phyloP scores from a whole-genome alignment of 2,113 vertebrate species.

The Lepidiolamprologus cunningtoni region DNA sequence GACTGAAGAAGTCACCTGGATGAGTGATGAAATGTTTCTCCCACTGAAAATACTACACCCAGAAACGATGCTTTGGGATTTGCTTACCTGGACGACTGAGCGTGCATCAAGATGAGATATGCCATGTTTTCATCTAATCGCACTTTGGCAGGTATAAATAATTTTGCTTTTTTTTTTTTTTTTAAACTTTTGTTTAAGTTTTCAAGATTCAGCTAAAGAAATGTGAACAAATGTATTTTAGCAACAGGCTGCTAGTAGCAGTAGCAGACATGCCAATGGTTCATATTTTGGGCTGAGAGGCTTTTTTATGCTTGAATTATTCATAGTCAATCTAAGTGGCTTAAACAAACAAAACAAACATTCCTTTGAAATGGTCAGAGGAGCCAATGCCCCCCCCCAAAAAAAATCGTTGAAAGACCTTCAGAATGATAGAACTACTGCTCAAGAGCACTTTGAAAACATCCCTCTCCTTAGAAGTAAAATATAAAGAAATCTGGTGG shows the following conservation, averaged over 20 bases:
- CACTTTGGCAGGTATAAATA: background rate
- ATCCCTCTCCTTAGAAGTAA: background rate
- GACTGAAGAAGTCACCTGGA: background rate
- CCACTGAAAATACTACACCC: background rate
- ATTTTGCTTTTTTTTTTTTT: background rate
- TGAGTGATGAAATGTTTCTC: background rate
- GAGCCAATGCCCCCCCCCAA: background rate
- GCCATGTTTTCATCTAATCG: background rate
- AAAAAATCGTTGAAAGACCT: background rate
- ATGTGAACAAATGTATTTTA: background rate
- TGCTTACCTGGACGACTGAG: background rate
- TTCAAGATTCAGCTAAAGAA: background rate
- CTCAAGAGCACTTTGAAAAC: background rate
- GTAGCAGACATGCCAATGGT: accelerated
- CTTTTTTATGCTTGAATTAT: background rate
- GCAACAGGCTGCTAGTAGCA: background rate
- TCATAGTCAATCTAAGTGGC: background rate
- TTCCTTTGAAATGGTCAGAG: background rate
- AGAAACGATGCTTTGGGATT: background rate
- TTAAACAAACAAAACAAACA: background rate
- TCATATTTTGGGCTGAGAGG: background rate
- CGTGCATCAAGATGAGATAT: background rate
- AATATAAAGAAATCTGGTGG: background rate
- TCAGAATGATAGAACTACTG: background rate
- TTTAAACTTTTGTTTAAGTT: background rate